phyloP scores from a whole-genome alignment of 2,113 vertebrate species.

The Eretmochelys imbricata region DNA sequence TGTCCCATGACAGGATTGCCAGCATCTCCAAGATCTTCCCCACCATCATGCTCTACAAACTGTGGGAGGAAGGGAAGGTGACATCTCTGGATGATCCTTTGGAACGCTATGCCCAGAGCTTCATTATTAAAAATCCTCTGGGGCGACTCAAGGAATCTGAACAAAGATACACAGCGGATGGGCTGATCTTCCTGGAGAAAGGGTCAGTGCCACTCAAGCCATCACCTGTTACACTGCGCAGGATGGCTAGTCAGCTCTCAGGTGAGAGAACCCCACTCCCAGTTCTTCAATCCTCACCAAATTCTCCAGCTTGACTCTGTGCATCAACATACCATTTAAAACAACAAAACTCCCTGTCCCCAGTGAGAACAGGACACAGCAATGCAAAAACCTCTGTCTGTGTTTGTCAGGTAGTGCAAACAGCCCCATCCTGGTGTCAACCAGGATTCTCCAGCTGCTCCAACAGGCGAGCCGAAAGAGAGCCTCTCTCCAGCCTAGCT shows the following conservation, averaged over 20 bases:
- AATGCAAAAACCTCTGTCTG: background rate
- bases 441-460: background rate
- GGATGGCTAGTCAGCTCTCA: slow-evolving; percentile 92
- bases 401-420: background rate
- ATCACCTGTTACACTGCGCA: slow-evolving; percentile 86
- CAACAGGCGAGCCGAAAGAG: background rate
- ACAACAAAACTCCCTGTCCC: background rate
- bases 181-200: slow-evolving; percentile 84
- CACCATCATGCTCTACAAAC: slow-evolving; percentile 90
- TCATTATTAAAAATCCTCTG: slow-evolving; percentile 90
- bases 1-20: slow-evolving; percentile 81
- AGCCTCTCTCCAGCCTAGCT: background rate
- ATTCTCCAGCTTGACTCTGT: background rate
- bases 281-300: background rate
- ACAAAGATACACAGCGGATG: slow-evolving; percentile 81
- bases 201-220: slow-evolving; percentile 79
- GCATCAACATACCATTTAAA: background rate
- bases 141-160: slow-evolving; percentile 75
- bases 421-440: background rate
- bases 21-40: slow-evolving; percentile 95
- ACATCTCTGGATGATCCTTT: slow-evolving; percentile 89
- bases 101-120: slow-evolving; percentile 84
- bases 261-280: slow-evolving; percentile 65
- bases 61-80: slow-evolving; percentile 91
- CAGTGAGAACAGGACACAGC: background rate